Base-by-base conservation (phyloP, 2,113 vertebrate species). In the Oreochromis aureus region DNA sequence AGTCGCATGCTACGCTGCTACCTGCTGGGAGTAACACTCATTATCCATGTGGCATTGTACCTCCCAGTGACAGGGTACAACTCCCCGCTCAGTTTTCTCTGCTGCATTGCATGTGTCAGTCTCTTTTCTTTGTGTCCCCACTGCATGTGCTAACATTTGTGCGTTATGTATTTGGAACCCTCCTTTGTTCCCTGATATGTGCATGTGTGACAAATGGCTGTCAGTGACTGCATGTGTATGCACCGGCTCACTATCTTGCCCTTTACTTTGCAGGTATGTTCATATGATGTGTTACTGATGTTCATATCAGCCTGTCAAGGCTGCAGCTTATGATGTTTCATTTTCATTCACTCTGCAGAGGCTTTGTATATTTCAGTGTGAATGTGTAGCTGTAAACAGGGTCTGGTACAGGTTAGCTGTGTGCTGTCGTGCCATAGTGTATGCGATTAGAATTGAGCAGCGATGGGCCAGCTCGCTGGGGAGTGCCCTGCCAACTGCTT, bases 1-100 rank as follows among this genome's bases (percentile, higher is more conserved):
- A 92, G 79, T 88, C 92, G 63, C 92, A 91, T 87, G 88, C 90
- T 89, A 89, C 69, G 83, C 86, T 46, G 85, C 87, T 86, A 87
- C 93, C 89, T 95, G 93, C 93, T 91, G 93, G 85, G 91, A 93
- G 89, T 84, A 86, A 88, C 92, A 87, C 92, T 94, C 93, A 94
- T 95, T 95, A 94, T 93, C 94, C 79, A 56, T 82, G 89, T 86
- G 89, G 86, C 92, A 89, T 92, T 85, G 27, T 81, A 89, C 93
- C 92, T 93, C 83, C 89, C 78, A 84, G 92, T 87, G 93, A 92
- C 92, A 82, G 81, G 83, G 85, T 82, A 71, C 34, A 78, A 87
- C 86, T 92, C 85, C 86, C 66, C 46, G 80, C 85, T 88, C 89
- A 44, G 88, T 81, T 87, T 86, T 53, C 86, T 63, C 79, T 76